These are phyloP conservation scores for Gymnopithys bicolor DNA, from an alignment of 2,797 vertebrate species.

Conservation along the genomic window DNA sequence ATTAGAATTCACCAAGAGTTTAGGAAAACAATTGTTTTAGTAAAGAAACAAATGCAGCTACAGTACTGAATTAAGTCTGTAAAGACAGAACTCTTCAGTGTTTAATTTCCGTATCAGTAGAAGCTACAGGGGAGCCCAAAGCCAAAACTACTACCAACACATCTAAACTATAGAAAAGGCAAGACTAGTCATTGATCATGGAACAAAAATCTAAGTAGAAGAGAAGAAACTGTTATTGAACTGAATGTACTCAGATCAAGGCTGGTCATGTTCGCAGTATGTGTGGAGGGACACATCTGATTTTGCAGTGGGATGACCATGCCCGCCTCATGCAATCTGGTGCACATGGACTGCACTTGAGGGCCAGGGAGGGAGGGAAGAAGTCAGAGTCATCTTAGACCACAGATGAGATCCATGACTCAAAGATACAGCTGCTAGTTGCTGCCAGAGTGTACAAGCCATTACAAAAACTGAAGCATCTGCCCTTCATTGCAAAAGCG, in stretches of 20 bases:
- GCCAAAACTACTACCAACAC: not conserved
- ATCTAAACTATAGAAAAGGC: not conserved
- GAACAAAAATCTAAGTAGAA: not conserved
- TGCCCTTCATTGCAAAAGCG: not conserved
- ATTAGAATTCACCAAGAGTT: not conserved
- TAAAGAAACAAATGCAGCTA: not conserved
- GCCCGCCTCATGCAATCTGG: not conserved
- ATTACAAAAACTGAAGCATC: not conserved
- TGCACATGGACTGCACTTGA: not conserved
- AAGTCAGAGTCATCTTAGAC: not conserved
- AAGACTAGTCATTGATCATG: not conserved
- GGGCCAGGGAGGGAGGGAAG: not conserved
- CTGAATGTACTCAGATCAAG: not conserved
- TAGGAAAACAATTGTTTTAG: not conserved
- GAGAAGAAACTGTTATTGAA: not conserved
- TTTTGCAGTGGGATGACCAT: not conserved
- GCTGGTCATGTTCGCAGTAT: rapidly evolving
- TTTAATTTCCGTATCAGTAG: not conserved
- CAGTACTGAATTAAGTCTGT: not conserved
- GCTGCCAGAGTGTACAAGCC: not conserved
- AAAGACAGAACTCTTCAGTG: not conserved
- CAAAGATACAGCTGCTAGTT: not conserved
- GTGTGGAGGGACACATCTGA: not conserved
- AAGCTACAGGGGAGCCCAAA: not conserved
- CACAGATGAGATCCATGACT: not conserved